Evolutionary conservation across 2,797 vertebrate genomes (phyloP), one percentile per base, ranked within the genome.

Genomic region (Anguilla megastoma): DNA sequence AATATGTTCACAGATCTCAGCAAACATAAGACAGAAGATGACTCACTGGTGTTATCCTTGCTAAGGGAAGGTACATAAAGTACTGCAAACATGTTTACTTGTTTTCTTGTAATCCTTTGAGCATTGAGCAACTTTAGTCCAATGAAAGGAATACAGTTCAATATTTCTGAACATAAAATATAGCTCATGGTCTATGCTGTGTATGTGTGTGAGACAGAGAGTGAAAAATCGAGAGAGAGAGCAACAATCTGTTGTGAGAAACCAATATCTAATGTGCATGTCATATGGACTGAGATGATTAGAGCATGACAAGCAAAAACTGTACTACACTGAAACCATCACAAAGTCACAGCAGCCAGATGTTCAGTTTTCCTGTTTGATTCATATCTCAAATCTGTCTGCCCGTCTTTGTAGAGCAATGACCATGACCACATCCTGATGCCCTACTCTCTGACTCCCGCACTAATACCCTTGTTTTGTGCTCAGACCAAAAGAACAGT

Each of bases 361-460:
- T 95, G 94, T 93, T 91, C 90, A 87, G 88, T 91, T 91, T 92
- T 93, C 91, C 92, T 94, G 94, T 93, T 93, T 95, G 94, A 95
- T 94, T 90, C 94, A 95, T 94, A 92, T 91, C 92, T 93, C 91
- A 93, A 87, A 91, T 45, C 56, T 45, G 90, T 12, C 74, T 76
- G 30, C 33, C 33, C 18, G 74, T n/a, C 74, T 71, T 9, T 33
- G 69, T 71, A 27, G 69, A 71, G 69, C 27, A 71, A 8, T 5
- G 36, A 3, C 74, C 79, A 8, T 5, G 36, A 16, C 33, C 45
- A 2, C 21, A 3, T 82, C 24, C 6, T 79, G 36, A 79, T 41
- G 14, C 33, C 36, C 74, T 79, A 0, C 4, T 45, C 12, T 21
- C 33, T 7, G 79, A 14, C 36, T 80, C 16, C 6, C 41, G 45